Conservation (phyloP, 2,888 invertebrate species). For the Caenorhabditis imperialis region DNA sequence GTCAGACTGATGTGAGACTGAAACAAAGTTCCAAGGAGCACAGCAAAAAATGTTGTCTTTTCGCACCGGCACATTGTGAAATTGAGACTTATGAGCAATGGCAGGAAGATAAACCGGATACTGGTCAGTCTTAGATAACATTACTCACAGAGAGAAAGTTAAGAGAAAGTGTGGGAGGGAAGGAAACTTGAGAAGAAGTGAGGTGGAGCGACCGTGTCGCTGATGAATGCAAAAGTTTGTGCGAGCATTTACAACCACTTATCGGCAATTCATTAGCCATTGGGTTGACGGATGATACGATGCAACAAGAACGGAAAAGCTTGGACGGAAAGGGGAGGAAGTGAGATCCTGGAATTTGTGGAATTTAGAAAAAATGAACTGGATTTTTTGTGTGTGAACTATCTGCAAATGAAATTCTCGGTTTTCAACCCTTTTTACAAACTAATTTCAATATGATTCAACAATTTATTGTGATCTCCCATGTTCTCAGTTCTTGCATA, state of each 20-base stretch:
- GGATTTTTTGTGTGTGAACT: too few relatives aligned
- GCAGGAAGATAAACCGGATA: conserved; percentile 19
- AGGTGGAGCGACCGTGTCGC: conserved; percentile 29
- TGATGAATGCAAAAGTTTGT: too few relatives aligned
- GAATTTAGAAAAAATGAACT: too few relatives aligned
- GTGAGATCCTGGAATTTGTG: too few relatives aligned
- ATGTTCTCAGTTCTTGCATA: too few relatives aligned
- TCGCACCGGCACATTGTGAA: background rate
- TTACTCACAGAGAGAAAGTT: conserved; percentile 24
- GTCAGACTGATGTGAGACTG: too few relatives aligned
- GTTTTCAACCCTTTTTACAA: too few relatives aligned
- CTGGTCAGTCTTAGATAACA: conserved; percentile 42
- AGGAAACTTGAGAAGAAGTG: conserved; percentile 42
- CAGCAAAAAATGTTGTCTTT: background rate
- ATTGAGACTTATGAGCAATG: background rate
- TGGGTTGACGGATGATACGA: conserved; percentile 18
- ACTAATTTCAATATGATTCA: too few relatives aligned
- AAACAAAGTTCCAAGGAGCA: background rate
- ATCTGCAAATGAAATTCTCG: too few relatives aligned
- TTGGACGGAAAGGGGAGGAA: background rate
- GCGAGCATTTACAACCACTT: conserved; percentile 45
- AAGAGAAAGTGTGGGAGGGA: conserved; percentile 1
- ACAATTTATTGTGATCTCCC: too few relatives aligned
- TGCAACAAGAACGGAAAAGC: background rate
- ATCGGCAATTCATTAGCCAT: conserved; percentile 27